Base-by-base conservation (phyloP, 2,888 invertebrate genomes). In the Xanthostigma xanthostigma region DNA sequence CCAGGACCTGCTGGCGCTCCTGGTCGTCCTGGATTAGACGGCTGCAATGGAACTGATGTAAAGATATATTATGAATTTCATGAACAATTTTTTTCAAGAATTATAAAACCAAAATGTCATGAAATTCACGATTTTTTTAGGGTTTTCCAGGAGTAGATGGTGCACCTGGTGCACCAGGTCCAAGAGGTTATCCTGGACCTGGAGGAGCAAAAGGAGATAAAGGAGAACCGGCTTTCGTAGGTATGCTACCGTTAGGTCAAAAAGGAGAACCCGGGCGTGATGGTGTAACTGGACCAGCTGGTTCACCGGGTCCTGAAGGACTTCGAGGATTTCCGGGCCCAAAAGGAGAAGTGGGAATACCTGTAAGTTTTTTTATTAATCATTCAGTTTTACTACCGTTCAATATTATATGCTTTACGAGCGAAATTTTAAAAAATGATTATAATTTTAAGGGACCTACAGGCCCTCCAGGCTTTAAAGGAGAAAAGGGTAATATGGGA, bases 1-100 rank as follows among this genome's bases (percentile, higher is more conserved):
- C 78, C 75, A 61, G 88, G 88, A 36, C 73, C 73, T 49, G 57
- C 75, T 1, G 88, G 93, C 45, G 60, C 73, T 1, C 73, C 86
- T n/a, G 94, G 94, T 56, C 70, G 78, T 41, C 81, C 87, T 39
- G 96, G 96, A 46, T 71, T 84, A 58, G 94, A 96, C 63, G 97
- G 96, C 9, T 97, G 96, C 63, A 95, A 96, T 61, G 96, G 96
- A 60, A 90, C 92, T 47, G 92, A 92, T 66, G 91, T 90, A 74
- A 75, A 78, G 72, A 55, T 48, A 36, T 48, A 42, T 47, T 43
- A 11, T 14, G 39, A 40, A 46, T 41, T 37, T 44, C 53, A 41
- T 14, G 14, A 37, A 37, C 37, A 45, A 45, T 45, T 47, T 41
- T 5, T 34, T 45, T 44, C 13, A 37, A 35, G 38, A 40, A 3